A percentile compares a stretch with the other conserved stretches of the same genome.
Conservation (phyloP, 2,113 vertebrate genomes). For the Halcyon senegalensis region DNA sequence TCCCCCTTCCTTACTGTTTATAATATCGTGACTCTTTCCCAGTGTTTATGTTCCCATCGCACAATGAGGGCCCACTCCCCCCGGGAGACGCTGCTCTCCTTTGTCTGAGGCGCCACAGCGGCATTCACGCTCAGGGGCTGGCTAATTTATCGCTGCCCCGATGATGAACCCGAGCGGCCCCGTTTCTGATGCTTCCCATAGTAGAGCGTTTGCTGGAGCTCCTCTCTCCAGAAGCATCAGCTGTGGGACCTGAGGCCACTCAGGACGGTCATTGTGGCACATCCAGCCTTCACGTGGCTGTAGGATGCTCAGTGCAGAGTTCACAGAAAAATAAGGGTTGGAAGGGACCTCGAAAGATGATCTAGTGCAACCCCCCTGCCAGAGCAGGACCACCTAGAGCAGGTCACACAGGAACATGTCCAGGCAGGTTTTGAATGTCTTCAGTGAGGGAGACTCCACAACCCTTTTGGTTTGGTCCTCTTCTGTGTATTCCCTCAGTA, state of each 20-base stretch:
- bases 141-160: conserved; percentile 32
- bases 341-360: not conserved
- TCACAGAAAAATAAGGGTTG: not conserved
- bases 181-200: fast-evolving
- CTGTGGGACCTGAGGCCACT: not conserved
- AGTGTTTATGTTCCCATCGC: not conserved
- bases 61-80: not conserved
- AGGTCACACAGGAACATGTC: too few species aligned
- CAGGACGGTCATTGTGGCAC: fast-evolving
- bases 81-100: not conserved
- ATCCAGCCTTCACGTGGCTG: fast-evolving
- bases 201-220: not conserved
- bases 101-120: not conserved
- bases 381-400: too few species aligned
- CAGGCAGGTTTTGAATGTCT: too few species aligned
- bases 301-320: not conserved
- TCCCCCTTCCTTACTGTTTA: not conserved
- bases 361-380: not conserved
- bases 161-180: not conserved
- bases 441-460: too few species aligned
- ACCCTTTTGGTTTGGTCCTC: not conserved
- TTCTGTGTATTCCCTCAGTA: not conserved
- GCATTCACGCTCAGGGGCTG: not conserved
- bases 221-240: fast-evolving
- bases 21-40: not conserved